A percentile compares a stretch with the other conserved stretches of the same genome.
phyloP scores from a whole-genome alignment of 1,140 invertebrate species.

The Rhagoletis zephyria region DNA sequence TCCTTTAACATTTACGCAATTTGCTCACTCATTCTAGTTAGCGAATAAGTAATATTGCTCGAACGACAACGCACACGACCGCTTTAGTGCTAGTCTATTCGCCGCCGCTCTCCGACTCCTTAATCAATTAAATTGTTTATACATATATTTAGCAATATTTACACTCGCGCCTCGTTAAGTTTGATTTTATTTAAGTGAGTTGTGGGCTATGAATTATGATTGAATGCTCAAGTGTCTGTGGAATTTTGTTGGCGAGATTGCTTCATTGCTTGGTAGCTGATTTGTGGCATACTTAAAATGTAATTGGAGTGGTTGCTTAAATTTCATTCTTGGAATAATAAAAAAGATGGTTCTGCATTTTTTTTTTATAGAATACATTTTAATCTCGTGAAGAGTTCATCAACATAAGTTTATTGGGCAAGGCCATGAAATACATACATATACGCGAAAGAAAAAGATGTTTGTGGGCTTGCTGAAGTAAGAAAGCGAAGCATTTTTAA shows the following conservation, averaged over 20 bases:
- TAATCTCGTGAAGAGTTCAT: too few species aligned
- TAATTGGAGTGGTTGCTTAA: background rate
- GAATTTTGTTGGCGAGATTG: background rate
- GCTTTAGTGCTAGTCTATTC: too few species aligned
- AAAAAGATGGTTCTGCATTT: too few species aligned
- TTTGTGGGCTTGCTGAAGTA: too few species aligned
- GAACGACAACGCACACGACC: too few species aligned
- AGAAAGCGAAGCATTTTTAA: too few species aligned
- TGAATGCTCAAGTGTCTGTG: background rate
- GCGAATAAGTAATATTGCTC: too few species aligned
- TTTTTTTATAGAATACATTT: too few species aligned
- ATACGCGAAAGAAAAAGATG: too few species aligned
- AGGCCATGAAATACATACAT: too few species aligned
- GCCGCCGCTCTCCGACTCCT: background rate
- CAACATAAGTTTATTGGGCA: too few species aligned
- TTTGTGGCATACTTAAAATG: background rate
- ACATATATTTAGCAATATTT: slow-evolving; percentile 24
- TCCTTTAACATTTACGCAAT: background rate
- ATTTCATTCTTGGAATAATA: too few species aligned
- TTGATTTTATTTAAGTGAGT: slow-evolving; percentile 29
- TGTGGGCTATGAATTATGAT: slow-evolving; percentile 30
- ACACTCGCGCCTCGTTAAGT: slow-evolving; percentile 23
- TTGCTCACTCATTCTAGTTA: background rate
- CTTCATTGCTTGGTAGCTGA: background rate
- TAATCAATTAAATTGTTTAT: slow-evolving; percentile 34